phyloP scores from a whole-genome alignment of 2,797 vertebrate genomes.

The Girardinus metallicus region DNA sequence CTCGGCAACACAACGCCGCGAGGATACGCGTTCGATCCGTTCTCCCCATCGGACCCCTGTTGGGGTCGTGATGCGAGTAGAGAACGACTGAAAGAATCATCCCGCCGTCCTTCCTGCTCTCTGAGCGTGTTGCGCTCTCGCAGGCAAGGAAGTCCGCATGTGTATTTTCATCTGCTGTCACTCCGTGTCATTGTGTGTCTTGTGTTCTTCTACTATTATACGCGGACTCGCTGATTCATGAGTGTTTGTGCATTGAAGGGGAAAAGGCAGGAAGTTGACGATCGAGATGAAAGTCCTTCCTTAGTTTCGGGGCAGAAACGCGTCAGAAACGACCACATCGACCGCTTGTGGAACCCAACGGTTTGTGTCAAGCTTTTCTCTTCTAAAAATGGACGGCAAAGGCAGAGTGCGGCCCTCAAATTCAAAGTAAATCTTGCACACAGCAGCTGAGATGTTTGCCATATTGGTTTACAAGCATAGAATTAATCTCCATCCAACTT shows the following conservation, averaged over 20 bases:
- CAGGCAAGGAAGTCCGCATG: slow-evolving; percentile 32
- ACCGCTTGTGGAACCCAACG: slow-evolving; percentile 21
- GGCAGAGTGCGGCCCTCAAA: background rate
- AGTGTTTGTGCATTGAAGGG: slow-evolving; percentile 7
- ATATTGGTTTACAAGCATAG: background rate
- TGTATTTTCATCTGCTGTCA: slow-evolving; percentile 33
- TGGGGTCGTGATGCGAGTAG: slow-evolving; percentile 40
- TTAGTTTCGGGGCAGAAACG: slow-evolving; percentile 29
- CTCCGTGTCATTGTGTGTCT: background rate
- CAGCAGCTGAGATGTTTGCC: background rate
- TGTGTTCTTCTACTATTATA: slow-evolving; percentile 9
- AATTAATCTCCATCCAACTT: background rate
- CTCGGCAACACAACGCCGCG: slow-evolving; percentile 30
- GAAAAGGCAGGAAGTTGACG: slow-evolving; percentile 54
- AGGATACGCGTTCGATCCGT: slow-evolving; percentile 44
- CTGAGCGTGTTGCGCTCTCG: slow-evolving; percentile 17
- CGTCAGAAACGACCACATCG: slow-evolving; percentile 38
- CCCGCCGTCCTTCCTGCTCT: slow-evolving; percentile 47
- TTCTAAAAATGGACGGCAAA: slow-evolving; percentile 13
- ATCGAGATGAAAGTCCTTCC: slow-evolving; percentile 63
- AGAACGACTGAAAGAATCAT: slow-evolving; percentile 59
- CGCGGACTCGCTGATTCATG: slow-evolving; percentile 20
- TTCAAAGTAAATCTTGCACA: slow-evolving; percentile 12
- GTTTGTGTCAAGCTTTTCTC: slow-evolving; percentile 31
- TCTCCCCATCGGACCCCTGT: slow-evolving; percentile 49